phyloP scores from a whole-genome alignment of 2,888 invertebrate genomes.

The Oxystoma pomonae region DNA sequence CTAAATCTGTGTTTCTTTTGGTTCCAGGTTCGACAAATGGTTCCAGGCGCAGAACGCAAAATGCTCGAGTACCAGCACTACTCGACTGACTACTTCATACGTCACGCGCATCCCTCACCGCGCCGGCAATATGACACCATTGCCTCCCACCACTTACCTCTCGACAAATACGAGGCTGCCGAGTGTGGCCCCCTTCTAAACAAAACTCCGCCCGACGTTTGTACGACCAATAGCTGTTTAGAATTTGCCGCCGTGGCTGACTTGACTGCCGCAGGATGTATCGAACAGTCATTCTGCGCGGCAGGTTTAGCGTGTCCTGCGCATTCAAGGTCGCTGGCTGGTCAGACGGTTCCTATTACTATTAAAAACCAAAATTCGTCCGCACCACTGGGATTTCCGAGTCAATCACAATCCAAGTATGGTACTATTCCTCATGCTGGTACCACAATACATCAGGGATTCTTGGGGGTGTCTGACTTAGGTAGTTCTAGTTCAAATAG shows the following conservation, averaged over 20 bases:
- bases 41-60: slow-evolving; percentile 57
- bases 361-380: slow-evolving; percentile 44
- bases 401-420: slow-evolving; percentile 38
- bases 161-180: slow-evolving; percentile 38
- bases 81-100: slow-evolving; percentile 52
- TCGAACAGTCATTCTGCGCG: slow-evolving; percentile 18
- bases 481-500: slow-evolving; percentile 45
- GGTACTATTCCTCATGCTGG: slow-evolving; percentile 43
- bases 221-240: slow-evolving; percentile 46
- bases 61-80: slow-evolving; percentile 53
- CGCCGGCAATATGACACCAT: slow-evolving; percentile 37
- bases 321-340: slow-evolving; percentile 39
- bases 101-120: slow-evolving; percentile 32
- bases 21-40: slow-evolving; percentile 56
- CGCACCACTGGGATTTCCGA: slow-evolving; percentile 33
- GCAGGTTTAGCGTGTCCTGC: slow-evolving; percentile 28
- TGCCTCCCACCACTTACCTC: slow-evolving; percentile 29
- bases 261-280: slow-evolving; percentile 14
- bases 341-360: slow-evolving; percentile 49
- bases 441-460: slow-evolving; percentile 45
- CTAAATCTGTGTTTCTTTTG: not conserved
- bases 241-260: slow-evolving; percentile 34
- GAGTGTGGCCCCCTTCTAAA: slow-evolving; percentile 47
- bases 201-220: slow-evolving; percentile 50
- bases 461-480: slow-evolving; percentile 44